A percentile compares a stretch with the other conserved stretches of the same genome.
phyloP scores from a whole-genome alignment of 2,113 vertebrate species.

The Perca fluviatilis region DNA sequence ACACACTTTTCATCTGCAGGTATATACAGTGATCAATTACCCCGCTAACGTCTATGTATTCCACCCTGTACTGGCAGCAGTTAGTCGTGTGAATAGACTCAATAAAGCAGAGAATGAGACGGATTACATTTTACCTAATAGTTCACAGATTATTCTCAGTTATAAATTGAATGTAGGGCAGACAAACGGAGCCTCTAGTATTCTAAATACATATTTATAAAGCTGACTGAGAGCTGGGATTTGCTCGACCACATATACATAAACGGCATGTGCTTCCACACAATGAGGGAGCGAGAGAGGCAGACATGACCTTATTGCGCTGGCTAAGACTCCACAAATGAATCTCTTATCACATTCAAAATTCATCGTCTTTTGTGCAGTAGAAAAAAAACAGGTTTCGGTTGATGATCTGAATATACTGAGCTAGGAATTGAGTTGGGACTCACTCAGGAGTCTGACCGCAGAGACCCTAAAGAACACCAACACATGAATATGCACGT shows the following conservation, averaged over 20 bases:
- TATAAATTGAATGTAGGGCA: constrained; percentile 60
- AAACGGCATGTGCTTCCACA: constrained; percentile 16
- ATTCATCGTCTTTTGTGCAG: constrained; percentile 41
- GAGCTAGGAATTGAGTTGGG: constrained; percentile 25
- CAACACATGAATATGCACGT: no score
- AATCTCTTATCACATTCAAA: constrained; percentile 59
- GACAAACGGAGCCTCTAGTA: constrained; percentile 52
- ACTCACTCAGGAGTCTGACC: constrained; percentile 13
- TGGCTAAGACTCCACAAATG: constrained; percentile 48
- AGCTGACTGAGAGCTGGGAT: constrained; percentile 52
- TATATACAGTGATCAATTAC: constrained; percentile 17
- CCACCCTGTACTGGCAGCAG: not conserved
- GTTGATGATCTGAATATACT: constrained; percentile 45
- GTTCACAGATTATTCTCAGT: constrained; percentile 64
- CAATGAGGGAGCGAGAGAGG: constrained; percentile 16
- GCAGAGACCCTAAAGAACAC: no score
- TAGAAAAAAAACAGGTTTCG: constrained; percentile 3
- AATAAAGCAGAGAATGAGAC: constrained; percentile 45
- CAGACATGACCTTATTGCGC: constrained; percentile 53
- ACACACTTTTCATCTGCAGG: not conserved
- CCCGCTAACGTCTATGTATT: not conserved
- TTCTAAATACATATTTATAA: constrained; percentile 66
- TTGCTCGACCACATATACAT: constrained; percentile 43
- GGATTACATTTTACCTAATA: constrained; percentile 61
- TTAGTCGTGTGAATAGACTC: constrained; percentile 37